These are phyloP conservation scores for Stigmatopora nigra DNA, from an alignment of 2,113 vertebrate genomes.

Conservation along the genomic window DNA sequence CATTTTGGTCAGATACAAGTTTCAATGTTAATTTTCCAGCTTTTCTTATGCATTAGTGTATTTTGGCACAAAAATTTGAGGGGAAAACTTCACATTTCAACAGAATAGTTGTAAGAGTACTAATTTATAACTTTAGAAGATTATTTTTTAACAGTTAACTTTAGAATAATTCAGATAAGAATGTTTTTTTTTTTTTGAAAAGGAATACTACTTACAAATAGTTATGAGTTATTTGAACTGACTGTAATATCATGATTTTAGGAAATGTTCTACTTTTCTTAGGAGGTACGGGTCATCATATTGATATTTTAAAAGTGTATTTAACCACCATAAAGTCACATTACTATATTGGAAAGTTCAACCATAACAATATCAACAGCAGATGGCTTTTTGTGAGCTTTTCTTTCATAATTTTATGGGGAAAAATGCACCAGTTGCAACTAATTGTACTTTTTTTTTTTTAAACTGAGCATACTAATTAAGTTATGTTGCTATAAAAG, in stretches of 20 bases:
- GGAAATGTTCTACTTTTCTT: background rate
- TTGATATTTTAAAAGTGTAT: no score
- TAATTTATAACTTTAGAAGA: no score
- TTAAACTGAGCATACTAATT: no score
- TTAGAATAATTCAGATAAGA: no score
- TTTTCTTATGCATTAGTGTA: conserved; percentile 12
- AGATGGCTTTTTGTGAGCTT: background rate
- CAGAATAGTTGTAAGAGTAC: background rate
- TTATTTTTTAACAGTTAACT: no score
- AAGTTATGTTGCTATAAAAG: background rate
- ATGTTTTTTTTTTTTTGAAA: no score
- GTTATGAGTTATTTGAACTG: background rate
- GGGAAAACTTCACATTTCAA: background rate
- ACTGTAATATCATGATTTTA: background rate
- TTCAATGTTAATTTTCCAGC: conserved; percentile 13
- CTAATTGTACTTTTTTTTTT: no score
- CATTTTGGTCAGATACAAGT: conserved; percentile 32
- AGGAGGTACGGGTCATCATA: no score
- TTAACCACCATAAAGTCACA: no score
- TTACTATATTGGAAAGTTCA: no score
- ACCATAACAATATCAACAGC: background rate
- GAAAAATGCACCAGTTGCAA: background rate
- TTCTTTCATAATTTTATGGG: background rate
- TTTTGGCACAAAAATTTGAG: conserved; percentile 56
- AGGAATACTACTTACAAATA: no score